Conservation (phyloP, 2,888 invertebrate species). For the Thelaira solivaga region DNA sequence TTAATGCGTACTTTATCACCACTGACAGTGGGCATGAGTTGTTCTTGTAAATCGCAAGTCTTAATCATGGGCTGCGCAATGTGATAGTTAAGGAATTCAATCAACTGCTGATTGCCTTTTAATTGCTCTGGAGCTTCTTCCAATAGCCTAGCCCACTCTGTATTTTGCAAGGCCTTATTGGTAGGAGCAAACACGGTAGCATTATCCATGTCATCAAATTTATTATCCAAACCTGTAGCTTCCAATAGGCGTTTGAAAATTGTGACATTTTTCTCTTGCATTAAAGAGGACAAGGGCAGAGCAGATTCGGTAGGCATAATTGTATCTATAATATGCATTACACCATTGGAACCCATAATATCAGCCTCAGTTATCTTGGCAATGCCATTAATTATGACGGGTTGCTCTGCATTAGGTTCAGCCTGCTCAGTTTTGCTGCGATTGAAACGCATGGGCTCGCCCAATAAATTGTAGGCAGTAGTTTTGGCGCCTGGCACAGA, state of each 20-base stretch:
- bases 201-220: conserved; percentile 80
- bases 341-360: conserved; percentile 85
- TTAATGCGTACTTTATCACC: conserved; percentile 80
- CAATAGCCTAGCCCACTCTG: conserved; percentile 73
- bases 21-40: conserved; percentile 78
- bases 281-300: conserved; percentile 76
- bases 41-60: conserved; percentile 80
- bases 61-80: conserved; percentile 79
- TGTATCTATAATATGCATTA: conserved; percentile 83
- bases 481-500: conserved; percentile 78
- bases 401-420: conserved; percentile 77
- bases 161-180: conserved; percentile 81
- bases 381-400: conserved; percentile 79
- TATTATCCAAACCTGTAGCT: conserved; percentile 78
- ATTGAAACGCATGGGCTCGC: conserved; percentile 74
- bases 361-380: conserved; percentile 81
- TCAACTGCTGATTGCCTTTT: conserved; percentile 77
- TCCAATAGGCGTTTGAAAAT: conserved; percentile 80
- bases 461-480: conserved; percentile 75
- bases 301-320: conserved; percentile 82
- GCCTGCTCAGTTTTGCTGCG: conserved; percentile 68
- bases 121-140: conserved; percentile 74
- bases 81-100: conserved; percentile 82
- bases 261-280: conserved; percentile 81
- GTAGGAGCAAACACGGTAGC: conserved; percentile 82